Base-by-base conservation (phyloP, 2,888 invertebrate species). In the Eucriotettix oculatus region DNA sequence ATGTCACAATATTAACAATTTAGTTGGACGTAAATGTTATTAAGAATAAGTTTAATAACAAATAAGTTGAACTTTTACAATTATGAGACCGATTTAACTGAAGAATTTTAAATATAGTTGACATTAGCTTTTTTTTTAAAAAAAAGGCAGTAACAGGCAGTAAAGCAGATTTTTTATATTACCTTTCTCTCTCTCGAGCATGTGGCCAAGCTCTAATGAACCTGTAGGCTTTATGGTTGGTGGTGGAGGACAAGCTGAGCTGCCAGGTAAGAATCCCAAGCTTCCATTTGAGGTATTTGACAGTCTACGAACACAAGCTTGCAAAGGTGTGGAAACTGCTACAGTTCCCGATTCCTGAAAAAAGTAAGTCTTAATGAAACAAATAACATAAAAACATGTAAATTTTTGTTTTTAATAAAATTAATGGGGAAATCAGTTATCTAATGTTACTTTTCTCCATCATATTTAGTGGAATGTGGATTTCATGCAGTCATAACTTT, bases 131-230 rank as follows among this genome's bases (percentile, higher is more conserved):
- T 48, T 48, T 48, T 2, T 9, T 48, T 48, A 48, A 48, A 48
- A 48, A 48, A 48, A 48, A 48, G 1, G 1, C 48, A 14, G 48
- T 48, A 14, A 48, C 2, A 5, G 1, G 9, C n/a, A 48, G 14
- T 48, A 48, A 48, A 9, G 9, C 12, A 7, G 48, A 48, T 12
- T 48, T 48, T n/a, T 14, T 48, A 48, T 44, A 48, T 48, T 9
- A 48, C 48, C 60, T 40, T 60, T 56, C 42, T 58, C 61, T 59
- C 56, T 42, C 40, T 62, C 62, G 52, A 63, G 71, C 70, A 69
- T 76, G 71, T 69, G 76, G 40, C 76, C 76, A 59, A 82, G 71
- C 67, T 83, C 83, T 29, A 82, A 69, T 1, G 81, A 82, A 52
- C 81, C 78, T 10, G 78, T 77, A 63, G 76, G 77, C 66, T 78